A percentile compares a stretch with the other conserved stretches of the same genome.
phyloP scores from a whole-genome alignment of 2,888 invertebrate genomes.

The Calameuta idolon region DNA sequence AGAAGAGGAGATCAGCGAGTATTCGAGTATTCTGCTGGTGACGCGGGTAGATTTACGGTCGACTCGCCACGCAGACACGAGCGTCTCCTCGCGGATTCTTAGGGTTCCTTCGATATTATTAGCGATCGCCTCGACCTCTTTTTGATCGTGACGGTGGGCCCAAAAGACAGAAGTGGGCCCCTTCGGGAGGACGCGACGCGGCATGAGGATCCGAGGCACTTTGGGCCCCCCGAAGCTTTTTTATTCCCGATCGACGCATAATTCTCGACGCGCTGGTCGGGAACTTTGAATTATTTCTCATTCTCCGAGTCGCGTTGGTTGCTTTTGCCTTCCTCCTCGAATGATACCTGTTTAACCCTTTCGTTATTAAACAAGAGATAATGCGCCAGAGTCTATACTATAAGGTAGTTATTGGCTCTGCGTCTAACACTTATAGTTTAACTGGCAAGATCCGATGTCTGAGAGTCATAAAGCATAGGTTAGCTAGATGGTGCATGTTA shows the following conservation, averaged over 20 bases:
- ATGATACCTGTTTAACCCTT: not conserved
- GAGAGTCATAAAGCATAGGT: constrained; percentile 54
- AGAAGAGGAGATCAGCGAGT: not conserved
- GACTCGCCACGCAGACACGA: constrained; percentile 61
- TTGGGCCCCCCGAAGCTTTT: not conserved
- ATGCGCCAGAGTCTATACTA: not conserved
- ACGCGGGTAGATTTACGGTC: constrained; percentile 63
- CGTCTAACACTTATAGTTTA: constrained; percentile 40
- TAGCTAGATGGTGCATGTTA: constrained; percentile 31
- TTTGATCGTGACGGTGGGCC: constrained; percentile 50
- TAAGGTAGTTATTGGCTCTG: not conserved
- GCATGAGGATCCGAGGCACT: not conserved
- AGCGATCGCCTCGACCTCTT: constrained; percentile 60
- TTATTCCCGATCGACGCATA: not conserved
- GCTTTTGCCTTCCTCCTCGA: not conserved
- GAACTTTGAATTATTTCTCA: not conserved
- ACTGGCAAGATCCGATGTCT: constrained; percentile 57
- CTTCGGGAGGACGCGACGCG: too few relatives aligned
- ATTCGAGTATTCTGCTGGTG: constrained; percentile 55
- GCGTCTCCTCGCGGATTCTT: constrained; percentile 61
- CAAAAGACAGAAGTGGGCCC: too few relatives aligned
- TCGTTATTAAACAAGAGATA: not conserved
- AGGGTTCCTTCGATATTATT: constrained; percentile 64
- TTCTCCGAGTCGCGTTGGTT: not conserved
- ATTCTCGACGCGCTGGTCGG: not conserved